These are phyloP conservation scores for Apamea monoglypha DNA, from an alignment of 2,888 invertebrate genomes.

Conservation along the genomic window DNA sequence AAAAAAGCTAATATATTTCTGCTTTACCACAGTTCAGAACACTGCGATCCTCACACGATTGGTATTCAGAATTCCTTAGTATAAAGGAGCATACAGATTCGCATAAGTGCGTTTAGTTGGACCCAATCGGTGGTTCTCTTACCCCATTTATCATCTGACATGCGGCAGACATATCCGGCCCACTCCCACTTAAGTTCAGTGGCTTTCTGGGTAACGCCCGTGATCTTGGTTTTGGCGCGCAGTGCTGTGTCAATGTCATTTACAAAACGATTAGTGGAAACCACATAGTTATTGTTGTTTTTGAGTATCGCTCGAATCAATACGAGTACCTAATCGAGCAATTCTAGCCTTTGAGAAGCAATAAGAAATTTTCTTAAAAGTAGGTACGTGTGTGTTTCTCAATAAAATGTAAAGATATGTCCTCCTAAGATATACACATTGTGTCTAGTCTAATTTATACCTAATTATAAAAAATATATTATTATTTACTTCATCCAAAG, in stretches of 20 bases:
- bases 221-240: too few species aligned
- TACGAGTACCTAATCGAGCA: neutral
- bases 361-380: slow-evolving; percentile 12
- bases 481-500: neutral
- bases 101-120: neutral
- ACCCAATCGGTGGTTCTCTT: too few species aligned
- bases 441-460: slow-evolving; percentile 61
- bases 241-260: neutral
- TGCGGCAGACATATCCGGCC: too few species aligned
- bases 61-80: too few species aligned
- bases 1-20: neutral
- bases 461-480: neutral
- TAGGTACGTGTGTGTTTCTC: neutral
- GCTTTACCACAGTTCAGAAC: neutral
- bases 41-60: neutral
- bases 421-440: slow-evolving; percentile 9
- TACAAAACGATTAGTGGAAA: neutral
- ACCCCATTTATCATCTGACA: too few species aligned
- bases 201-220: too few species aligned
- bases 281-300: neutral
- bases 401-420: slow-evolving; percentile 46
- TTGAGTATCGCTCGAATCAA: too few species aligned
- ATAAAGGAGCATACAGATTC: slow-evolving; percentile 3
- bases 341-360: slow-evolving; percentile 39
- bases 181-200: too few species aligned